Evolutionary conservation across 2,888 invertebrate species (phyloP).

Genomic region (Plutella xylostella): DNA sequence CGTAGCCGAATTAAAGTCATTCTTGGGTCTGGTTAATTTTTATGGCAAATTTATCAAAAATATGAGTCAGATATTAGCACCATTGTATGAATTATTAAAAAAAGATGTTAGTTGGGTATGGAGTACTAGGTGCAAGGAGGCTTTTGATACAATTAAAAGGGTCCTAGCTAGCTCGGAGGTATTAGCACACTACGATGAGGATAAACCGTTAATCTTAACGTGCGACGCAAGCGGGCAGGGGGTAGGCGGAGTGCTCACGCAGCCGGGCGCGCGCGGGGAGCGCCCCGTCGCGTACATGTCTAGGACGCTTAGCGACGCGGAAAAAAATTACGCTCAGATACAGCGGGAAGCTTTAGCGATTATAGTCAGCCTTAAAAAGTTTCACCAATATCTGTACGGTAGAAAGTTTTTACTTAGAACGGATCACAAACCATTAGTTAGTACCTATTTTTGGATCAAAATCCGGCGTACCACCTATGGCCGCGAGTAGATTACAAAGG

Average conservation of each 20-base stretch:
- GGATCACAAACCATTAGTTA: background rate
- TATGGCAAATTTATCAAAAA: no score
- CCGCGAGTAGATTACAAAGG: background rate
- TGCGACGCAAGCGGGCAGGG: background rate
- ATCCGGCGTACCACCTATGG: background rate
- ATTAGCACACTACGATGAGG: background rate
- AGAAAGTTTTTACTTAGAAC: background rate
- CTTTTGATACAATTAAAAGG: background rate
- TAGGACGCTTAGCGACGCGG: background rate
- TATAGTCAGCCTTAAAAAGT: background rate
- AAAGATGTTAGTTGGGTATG: no score
- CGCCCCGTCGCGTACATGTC: constrained; percentile 15
- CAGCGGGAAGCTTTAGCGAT: background rate
- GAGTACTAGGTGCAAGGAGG: no score
- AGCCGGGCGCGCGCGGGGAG: background rate
- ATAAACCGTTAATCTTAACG: background rate
- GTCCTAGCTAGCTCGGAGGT: background rate
- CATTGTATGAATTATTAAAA: no score
- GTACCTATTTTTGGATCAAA: background rate
- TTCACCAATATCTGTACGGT: no score
- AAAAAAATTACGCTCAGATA: background rate
- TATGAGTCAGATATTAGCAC: no score
- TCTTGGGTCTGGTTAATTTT: no score
- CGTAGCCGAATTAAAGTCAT: no score
- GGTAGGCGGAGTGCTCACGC: background rate